These are phyloP conservation scores for Mylabris phalerata DNA, from an alignment of 1,140 invertebrate genomes.

Conservation along the genomic window DNA sequence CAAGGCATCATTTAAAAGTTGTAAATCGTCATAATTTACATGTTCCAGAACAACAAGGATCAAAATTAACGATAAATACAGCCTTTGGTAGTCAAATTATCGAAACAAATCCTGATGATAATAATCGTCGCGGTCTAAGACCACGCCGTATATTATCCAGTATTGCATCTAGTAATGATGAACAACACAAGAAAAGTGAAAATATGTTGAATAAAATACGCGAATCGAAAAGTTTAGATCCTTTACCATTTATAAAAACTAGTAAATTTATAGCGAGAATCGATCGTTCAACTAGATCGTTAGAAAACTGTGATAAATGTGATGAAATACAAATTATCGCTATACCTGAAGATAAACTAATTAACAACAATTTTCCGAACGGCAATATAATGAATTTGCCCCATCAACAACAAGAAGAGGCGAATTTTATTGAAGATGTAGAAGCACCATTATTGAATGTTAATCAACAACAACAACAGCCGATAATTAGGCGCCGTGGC, in stretches of 20 bases:
- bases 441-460: constrained; percentile 49
- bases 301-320: constrained; percentile 45
- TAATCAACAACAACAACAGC: constrained; percentile 12
- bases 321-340: constrained; percentile 38
- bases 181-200: constrained; percentile 42
- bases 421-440: constrained; percentile 41
- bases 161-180: constrained; percentile 49
- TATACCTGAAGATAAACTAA: constrained; percentile 43
- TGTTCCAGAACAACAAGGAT: constrained; percentile 38
- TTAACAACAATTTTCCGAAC: constrained; percentile 52
- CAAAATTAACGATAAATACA: constrained; percentile 47
- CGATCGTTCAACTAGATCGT: constrained; percentile 33
- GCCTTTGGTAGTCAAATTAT: constrained; percentile 40
- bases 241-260: constrained; percentile 39
- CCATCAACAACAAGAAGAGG: constrained; percentile 24
- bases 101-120: constrained; percentile 34
- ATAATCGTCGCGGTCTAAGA: constrained; percentile 37
- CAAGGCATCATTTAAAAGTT: constrained; percentile 25
- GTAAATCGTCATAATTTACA: constrained; percentile 31
- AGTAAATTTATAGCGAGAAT: constrained; percentile 23
- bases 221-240: constrained; percentile 48
- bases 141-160: constrained; percentile 45
- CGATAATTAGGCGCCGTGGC: constrained; percentile 29
- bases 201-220: constrained; percentile 39
- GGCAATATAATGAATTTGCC: constrained; percentile 45